Evolutionary conservation across 2,888 invertebrate genomes (phyloP), one percentile per base, ranked within the genome.

Genomic region (Argyra leucocephala): DNA sequence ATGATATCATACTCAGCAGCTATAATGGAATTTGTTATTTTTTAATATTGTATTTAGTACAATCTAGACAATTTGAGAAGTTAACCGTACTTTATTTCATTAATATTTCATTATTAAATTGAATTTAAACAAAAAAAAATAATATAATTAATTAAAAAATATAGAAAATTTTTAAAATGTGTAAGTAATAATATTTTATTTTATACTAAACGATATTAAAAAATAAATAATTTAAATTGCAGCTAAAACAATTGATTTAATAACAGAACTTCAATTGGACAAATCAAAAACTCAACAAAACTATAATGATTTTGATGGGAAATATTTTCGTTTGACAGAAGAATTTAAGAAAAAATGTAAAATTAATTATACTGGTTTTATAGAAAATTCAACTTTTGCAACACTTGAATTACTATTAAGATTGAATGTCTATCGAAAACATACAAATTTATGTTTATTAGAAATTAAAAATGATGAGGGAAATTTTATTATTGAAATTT

Each of bases 401-500:
- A 48, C 48, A 48, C 9, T 48, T 48, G 48, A 48, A 48, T 48
- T 48, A 18, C 18, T 48, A 48, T 48, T 48, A 18, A 48, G 48
- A 48, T 48, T 48, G 18, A 48, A 48, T 48, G n/a, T 48, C 5
- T 48, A 48, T 48, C 15, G 48, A 12, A 48, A 48, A 18, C 48
- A 48, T 48, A 48, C 48, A 48, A 12, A 15, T 48, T 5, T 48
- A 12, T 1, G 5, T 18, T 48, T 48, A 48, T 15, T 48, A 18
- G 15, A 48, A 18, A 48, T 48, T 2, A 48, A 48, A 48, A 48
- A 48, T 48, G 15, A 15, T 48, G 48, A 48, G 1, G 48, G 48
- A 48, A 48, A 48, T 48, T 48, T 48, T 48, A 48, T 48, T 48
- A 48, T 48, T 15, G 48, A 48, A 48, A 48, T 48, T 15, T 48